Evolutionary conservation across 2,888 invertebrate species (phyloP).

Genomic region (Stenotaenia linearis): DNA sequence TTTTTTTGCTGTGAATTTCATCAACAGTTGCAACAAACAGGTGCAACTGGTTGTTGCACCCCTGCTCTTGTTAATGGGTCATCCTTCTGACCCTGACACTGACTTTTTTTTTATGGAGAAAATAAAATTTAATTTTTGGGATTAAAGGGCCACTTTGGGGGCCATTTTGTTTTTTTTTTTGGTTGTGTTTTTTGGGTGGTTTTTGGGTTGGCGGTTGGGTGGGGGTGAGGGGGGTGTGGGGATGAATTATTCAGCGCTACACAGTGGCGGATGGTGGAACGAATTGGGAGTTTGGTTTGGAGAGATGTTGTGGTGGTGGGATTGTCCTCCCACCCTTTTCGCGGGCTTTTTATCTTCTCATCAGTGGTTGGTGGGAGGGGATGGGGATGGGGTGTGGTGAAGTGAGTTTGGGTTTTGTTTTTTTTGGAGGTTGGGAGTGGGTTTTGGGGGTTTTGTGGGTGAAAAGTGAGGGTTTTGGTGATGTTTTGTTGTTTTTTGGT

Average conservation of each 20-base stretch:
- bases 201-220: neutral
- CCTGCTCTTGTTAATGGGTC: neutral
- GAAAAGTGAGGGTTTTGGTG: too few relatives aligned
- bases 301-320: neutral
- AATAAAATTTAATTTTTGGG: neutral
- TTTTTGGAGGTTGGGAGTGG: too few relatives aligned
- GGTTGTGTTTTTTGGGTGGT: neutral
- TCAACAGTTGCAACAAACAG: neutral
- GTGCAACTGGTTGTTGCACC: neutral
- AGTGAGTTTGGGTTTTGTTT: neutral
- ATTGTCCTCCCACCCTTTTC: neutral
- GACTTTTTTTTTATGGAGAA: neutral
- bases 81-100: neutral
- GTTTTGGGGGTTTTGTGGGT: neutral
- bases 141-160: neutral
- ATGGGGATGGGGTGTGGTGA: neutral
- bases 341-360: constrained; percentile 8
- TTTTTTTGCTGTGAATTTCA: neutral
- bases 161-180: neutral
- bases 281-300: neutral
- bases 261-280: neutral
- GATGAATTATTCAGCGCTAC: neutral
- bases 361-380: neutral
- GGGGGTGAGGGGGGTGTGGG: neutral
- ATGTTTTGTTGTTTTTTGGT: neutral